These are phyloP conservation scores for Thymelicus lineola DNA, from an alignment of 2,888 invertebrate species.

Conservation along the genomic window DNA sequence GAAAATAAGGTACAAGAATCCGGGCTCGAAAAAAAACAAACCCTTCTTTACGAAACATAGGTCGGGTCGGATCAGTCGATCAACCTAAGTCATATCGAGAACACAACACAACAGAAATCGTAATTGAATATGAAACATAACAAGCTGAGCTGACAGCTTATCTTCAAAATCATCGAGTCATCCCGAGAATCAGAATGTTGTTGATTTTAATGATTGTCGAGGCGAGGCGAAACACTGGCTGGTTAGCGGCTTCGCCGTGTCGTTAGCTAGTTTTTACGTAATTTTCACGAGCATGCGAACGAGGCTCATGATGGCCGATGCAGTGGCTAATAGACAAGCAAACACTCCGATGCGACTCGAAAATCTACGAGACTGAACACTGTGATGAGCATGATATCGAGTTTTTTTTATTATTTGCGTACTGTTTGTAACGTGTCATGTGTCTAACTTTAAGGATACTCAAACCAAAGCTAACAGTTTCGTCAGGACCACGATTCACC, in stretches of 20 bases:
- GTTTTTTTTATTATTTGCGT: conserved; percentile 2
- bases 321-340: conserved; percentile 23
- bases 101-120: too few species aligned
- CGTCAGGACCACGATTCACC: too few species aligned
- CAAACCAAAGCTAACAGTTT: too few species aligned
- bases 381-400: not conserved
- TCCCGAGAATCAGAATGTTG: not conserved
- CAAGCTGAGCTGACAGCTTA: not conserved
- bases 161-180: conserved; percentile 22
- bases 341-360: conserved; percentile 12
- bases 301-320: conserved; percentile 22
- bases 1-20: too few species aligned
- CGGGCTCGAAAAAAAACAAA: too few species aligned
- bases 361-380: not conserved
- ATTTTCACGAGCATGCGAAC: conserved; percentile 24
- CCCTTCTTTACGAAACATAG: too few species aligned
- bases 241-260: conserved; percentile 19
- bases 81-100: too few species aligned
- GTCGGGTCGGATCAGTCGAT: too few species aligned
- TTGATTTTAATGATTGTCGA: conserved; percentile 27
- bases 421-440: too few species aligned
- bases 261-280: conserved; percentile 26
- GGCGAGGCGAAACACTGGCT: conserved; percentile 22
- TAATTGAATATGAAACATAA: too few species aligned
- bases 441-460: too few species aligned